Conservation (phyloP, 2,113 vertebrate species). For the Trogon surrucura region DNA sequence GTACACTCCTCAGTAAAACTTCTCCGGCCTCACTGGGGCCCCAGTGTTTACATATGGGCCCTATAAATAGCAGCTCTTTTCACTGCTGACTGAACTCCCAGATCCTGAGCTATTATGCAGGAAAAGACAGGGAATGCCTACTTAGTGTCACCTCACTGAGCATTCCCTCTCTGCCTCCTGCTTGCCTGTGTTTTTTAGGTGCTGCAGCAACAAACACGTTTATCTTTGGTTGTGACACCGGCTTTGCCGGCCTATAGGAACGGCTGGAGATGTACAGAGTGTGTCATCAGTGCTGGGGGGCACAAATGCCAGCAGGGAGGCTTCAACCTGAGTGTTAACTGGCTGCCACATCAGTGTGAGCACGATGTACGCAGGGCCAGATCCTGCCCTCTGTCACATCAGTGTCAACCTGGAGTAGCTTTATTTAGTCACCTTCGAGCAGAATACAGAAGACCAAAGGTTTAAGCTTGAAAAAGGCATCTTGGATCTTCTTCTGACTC, state of each 20-base stretch:
- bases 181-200: neutral
- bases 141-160: neutral
- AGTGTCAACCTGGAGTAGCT: neutral
- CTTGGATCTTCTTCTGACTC: neutral
- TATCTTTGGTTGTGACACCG: neutral
- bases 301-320: neutral
- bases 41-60: neutral
- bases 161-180: neutral
- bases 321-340: neutral
- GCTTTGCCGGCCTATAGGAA: neutral
- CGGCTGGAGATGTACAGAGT: neutral
- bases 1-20: neutral
- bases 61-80: neutral
- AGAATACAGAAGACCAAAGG: neutral
- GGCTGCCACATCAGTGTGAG: neutral
- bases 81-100: neutral
- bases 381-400: neutral
- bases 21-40: neutral
- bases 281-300: neutral
- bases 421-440: neutral
- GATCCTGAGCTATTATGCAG: neutral
- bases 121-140: neutral
- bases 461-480: neutral
- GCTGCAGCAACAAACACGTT: neutral
- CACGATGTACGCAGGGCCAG: accelerated